phyloP scores from a whole-genome alignment of 2,888 invertebrate species.

The Auanema sp. region DNA sequence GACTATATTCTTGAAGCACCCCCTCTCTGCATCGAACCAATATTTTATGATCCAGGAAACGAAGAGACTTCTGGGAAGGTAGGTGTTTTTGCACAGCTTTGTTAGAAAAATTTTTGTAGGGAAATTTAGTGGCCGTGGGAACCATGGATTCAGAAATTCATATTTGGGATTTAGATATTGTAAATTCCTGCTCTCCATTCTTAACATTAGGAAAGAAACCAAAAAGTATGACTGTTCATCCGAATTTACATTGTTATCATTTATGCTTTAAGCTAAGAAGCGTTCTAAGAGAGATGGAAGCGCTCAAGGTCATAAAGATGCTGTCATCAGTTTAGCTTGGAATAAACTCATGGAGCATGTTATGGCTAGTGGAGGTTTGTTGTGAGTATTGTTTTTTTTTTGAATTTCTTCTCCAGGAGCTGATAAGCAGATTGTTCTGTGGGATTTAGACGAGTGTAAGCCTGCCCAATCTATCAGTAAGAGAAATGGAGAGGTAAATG shows the following conservation, averaged over 20 bases:
- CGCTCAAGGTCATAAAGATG: conserved; percentile 77
- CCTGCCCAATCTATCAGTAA: conserved; percentile 69
- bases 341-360: conserved; percentile 74
- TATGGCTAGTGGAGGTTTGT: conserved; percentile 81
- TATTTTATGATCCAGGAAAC: conserved; percentile 82
- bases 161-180: conserved; percentile 94
- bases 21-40: conserved; percentile 88
- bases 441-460: conserved; percentile 84
- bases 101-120: conserved; percentile 64
- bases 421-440: conserved; percentile 82
- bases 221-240: neutral
- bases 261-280: conserved; percentile 21
- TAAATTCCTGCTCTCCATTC: conserved; percentile 85
- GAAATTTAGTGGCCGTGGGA: conserved; percentile 87
- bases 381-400: too few species aligned
- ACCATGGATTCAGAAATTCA: conserved; percentile 89
- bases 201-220: conserved; percentile 71
- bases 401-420: too few species aligned
- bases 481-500: conserved; percentile 36
- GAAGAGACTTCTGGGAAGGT: conserved; percentile 63
- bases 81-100: neutral
- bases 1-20: conserved; percentile 85
- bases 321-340: conserved; percentile 89
- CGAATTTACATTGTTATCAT: neutral
- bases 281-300: conserved; percentile 45